Evolutionary conservation across 1,140 invertebrate species (phyloP), one percentile per base, ranked within the genome.

Genomic region (Drosophila albomicans): DNA sequence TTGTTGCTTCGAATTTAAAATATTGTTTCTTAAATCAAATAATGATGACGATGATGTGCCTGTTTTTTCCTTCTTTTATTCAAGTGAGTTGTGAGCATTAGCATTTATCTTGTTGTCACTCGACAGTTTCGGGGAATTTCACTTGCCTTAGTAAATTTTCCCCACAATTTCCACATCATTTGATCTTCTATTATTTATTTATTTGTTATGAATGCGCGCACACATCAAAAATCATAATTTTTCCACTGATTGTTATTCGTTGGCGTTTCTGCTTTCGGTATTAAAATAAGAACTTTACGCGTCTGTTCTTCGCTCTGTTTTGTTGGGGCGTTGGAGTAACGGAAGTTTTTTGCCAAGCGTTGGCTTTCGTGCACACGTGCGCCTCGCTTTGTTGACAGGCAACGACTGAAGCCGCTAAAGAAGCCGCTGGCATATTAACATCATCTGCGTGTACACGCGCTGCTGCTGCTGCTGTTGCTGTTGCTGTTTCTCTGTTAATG

Each of bases 331-430:
- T 20, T 32, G 4, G 41, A 32, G 25, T 20, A 35, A 25, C 8
- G 20, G 2, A 10, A 10, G 57, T 66, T n/a, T 13, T 41, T 28
- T 16, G 28, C 32, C 64, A 49, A 73, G 63, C 63, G 38, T 48
- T 30, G 41, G 7, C 56, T 62, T 65, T 48, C 54, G 3, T 25
- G 67, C 56, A 73, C 75, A 88, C 81, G 81, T 89, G 78, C 71
- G 81, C 56, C 72, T 43, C 68, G 78, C 61, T 89, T 85, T 88
- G 85, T 88, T 89, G 85, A 88, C 75, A 71, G 85, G 78, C 81
- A 88, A 88, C 85, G 85, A 88, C 85, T 88, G 75, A 88, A 85
- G 85, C 85, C 75, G 85, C 81, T 70, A 71, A 88, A 61, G 85
- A 89, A 88, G 68, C 74, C 65, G 68, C 46, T 72, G 85, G 70